These are phyloP conservation scores for Chloroceryle inda DNA, from an alignment of 2,797 vertebrate genomes.

Conservation along the genomic window DNA sequence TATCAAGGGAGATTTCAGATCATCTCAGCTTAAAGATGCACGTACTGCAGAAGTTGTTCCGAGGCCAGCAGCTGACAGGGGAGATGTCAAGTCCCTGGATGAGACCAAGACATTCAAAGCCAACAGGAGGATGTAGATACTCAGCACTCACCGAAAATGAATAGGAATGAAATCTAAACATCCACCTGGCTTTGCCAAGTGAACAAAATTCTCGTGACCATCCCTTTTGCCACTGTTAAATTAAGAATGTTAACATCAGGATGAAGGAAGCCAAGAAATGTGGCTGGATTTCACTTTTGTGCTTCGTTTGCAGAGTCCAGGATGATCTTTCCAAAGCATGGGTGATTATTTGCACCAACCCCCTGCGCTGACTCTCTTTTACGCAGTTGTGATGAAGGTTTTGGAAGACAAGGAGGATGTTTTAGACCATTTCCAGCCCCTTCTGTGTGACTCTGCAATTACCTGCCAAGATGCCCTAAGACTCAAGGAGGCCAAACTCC, in stretches of 20 bases:
- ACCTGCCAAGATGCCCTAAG: neutral
- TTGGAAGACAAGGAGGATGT: neutral
- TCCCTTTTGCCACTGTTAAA: neutral
- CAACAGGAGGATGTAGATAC: neutral
- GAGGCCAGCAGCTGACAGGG: neutral
- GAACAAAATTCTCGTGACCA: neutral
- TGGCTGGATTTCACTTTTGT: neutral
- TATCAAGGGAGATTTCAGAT: rapidly evolving
- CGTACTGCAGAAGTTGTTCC: neutral
- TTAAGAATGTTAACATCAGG: neutral
- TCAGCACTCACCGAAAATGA: neutral
- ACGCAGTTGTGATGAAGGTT: rapidly evolving
- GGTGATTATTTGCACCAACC: neutral
- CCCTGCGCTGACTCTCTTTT: neutral
- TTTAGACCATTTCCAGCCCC: neutral
- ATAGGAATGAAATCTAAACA: neutral
- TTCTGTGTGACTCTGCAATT: neutral
- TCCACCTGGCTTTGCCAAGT: neutral
- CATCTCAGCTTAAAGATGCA: neutral
- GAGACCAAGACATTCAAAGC: neutral
- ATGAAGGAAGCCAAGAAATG: neutral
- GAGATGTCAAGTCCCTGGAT: neutral
- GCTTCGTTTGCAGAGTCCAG: neutral
- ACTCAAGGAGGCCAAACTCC: neutral
- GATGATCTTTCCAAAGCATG: neutral